Evolutionary conservation across 2,888 invertebrate genomes (phyloP).

Genomic region (Archaeoteleia sp.): DNA sequence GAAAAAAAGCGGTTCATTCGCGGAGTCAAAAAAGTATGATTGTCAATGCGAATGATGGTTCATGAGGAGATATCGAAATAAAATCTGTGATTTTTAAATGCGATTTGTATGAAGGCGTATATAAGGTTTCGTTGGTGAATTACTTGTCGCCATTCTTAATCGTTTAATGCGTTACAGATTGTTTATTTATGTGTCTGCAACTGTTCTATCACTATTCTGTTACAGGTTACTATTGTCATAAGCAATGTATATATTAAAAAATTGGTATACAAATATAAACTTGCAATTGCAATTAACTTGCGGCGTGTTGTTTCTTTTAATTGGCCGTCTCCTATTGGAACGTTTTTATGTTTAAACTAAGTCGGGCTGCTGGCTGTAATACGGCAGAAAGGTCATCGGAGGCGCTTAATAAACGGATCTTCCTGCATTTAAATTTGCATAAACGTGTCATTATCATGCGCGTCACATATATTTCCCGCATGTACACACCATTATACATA

Average conservation of each 20-base stretch:
- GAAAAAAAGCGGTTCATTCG: not conserved
- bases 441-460: slow-evolving; percentile 59
- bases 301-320: too few species aligned
- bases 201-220: slow-evolving; percentile 37
- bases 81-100: slow-evolving; percentile 48
- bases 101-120: slow-evolving; percentile 37
- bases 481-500: slow-evolving; percentile 40
- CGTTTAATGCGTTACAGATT: slow-evolving; percentile 35
- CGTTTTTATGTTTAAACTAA: not conserved
- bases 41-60: slow-evolving; percentile 17
- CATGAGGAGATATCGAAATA: slow-evolving; percentile 31
- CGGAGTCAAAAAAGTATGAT: slow-evolving; percentile 15
- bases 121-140: slow-evolving; percentile 19
- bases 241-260: slow-evolving; percentile 34
- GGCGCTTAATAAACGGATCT: slow-evolving; percentile 66
- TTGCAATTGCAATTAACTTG: slow-evolving; percentile 12
- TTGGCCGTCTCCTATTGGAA: too few species aligned
- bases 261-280: slow-evolving; percentile 42
- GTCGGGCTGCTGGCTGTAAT: slow-evolving; percentile 2
- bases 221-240: slow-evolving; percentile 35
- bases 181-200: slow-evolving; percentile 29
- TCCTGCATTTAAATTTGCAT: slow-evolving; percentile 72
- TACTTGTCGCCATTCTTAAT: slow-evolving; percentile 21
- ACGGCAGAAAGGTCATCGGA: slow-evolving; percentile 58
- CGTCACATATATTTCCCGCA: slow-evolving; percentile 50